Evolutionary conservation across 2,113 vertebrate species (phyloP), one percentile per base, ranked within the genome.

Genomic region (Lepisosteus osseus): DNA sequence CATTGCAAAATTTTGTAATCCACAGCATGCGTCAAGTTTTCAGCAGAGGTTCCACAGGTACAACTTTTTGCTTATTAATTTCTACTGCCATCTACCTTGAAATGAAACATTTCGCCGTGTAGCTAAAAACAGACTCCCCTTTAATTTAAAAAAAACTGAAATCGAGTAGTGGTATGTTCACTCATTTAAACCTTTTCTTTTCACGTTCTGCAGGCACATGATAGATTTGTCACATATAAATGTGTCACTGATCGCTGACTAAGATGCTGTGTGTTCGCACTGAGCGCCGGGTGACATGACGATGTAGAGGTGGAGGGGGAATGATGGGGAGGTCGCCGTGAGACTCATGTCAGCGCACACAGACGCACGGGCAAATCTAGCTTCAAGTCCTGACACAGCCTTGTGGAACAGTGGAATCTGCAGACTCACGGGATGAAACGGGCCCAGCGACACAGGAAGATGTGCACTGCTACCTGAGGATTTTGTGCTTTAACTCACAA

Each of bases 141-240:
- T 29, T 29, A 1, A 29, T 29, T 29, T 1, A 29, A 29, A 29
- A 29, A 29, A 29, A 29, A 29, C 29, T 29, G 2, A 29, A 40
- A 56, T 43, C 13, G 13, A 14, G 2, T 42, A 42, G 15, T 61
- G 15, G 29, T 65, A 3, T 3, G 11, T 1, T 68, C 45, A 47
- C 54, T 44, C 0, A 75, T 68, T 67, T 29, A n/a, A 59, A 29
- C 42, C 42, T 61, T 40, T 51, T 62, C 57, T 74, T 61, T 85
- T 78, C 80, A 57, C 72, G 15, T 79, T 76, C 75, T 77, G 59
- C 91, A 99, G 97, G 94, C 97, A 98, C 84, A 99, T 99, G 97
- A 94, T 99, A 88, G 97, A 99, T 87, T 86, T 99, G 86, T 98
- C 97, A 81, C 97, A 99, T 90, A 99, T 99, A 80, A 97, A 98